Evolutionary conservation across 2,888 invertebrate species (phyloP), one percentile per base, ranked within the genome.

Genomic region (Branchipolynoe longqiensis): DNA sequence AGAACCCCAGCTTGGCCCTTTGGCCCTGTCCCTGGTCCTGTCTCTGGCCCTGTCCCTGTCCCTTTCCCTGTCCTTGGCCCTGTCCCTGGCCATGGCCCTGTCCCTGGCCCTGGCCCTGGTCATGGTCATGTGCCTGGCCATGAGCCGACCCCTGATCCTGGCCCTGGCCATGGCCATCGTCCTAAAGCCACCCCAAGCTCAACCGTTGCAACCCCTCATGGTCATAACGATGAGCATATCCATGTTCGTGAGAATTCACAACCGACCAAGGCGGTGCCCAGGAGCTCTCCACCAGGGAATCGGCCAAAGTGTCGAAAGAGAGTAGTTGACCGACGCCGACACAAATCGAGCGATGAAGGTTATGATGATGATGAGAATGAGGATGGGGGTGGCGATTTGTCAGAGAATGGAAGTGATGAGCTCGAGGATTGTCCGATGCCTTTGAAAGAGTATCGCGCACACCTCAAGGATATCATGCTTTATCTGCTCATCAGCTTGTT

Each of bases 401-500:
- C 48, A 48, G 48, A 48, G 18, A 48, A n/a, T n/a, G n/a, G n/a
- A n/a, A n/a, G n/a, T n/a, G n/a, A n/a, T n/a, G n/a, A n/a, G n/a
- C n/a, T n/a, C n/a, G n/a, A n/a, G n/a, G n/a, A n/a, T n/a, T n/a
- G n/a, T n/a, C n/a, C n/a, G n/a, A n/a, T n/a, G n/a, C n/a, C 54
- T n/a, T n/a, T n/a, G n/a, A n/a, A n/a, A n/a, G 25, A 18, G 22
- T 73, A 6, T 40, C 14, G 36, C 48, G 78, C 40, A 25, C 12
- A 78, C 6, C 25, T 78, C 28, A 78, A 78, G 48, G 48, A 78
- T 33, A 41, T 78, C 18, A 48, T 78, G 54, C 48, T 78, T 14
- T 78, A 54, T 31, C 54, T 78, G 78, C 78, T 78, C 4, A 41
- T 78, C 28, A 78, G 78, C 48, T 25, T 78, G 25, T 41, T 78